phyloP scores from a whole-genome alignment of 2,888 invertebrate species.

The Trypoxylon attenuatum region DNA sequence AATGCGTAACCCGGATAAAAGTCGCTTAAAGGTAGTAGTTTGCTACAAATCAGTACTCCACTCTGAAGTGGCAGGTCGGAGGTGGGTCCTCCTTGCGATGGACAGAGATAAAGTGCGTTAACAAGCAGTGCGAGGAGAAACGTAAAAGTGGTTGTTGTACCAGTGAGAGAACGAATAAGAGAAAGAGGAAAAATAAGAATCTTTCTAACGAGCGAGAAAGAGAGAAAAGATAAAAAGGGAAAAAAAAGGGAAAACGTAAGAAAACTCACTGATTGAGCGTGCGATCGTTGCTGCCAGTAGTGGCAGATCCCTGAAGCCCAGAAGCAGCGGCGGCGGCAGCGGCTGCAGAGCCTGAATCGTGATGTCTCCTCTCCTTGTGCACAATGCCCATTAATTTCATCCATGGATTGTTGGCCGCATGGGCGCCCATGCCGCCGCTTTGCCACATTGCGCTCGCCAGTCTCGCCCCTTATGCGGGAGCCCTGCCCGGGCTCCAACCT shows the following conservation, averaged over 20 bases:
- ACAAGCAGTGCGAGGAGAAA: no score
- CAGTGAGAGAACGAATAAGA: no score
- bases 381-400: conserved; percentile 89
- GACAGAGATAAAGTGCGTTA: no score
- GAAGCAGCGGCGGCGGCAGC: conserved; percentile 75
- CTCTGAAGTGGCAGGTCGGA: no score
- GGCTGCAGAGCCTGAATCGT: conserved; percentile 76
- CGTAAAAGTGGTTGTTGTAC: no score
- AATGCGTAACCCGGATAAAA: no score
- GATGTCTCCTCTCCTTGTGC: conserved; percentile 82
- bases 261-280: conserved; percentile 82
- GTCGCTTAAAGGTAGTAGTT: no score
- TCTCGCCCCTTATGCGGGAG: conserved; percentile 63
- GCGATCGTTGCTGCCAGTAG: conserved; percentile 78
- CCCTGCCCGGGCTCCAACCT: conserved; percentile 62
- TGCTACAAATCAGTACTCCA: no score
- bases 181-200: neutral
- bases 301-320: conserved; percentile 72
- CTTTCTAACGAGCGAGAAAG: neutral
- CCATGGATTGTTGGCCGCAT: conserved; percentile 87
- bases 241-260: neutral
- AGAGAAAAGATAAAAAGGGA: neutral
- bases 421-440: conserved; percentile 84
- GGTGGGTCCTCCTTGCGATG: no score
- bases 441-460: conserved; percentile 82